Evolutionary conservation across 2,888 invertebrate genomes (phyloP), one percentile per base, ranked within the genome.

Genomic region (Lasioglossum leucozonium): DNA sequence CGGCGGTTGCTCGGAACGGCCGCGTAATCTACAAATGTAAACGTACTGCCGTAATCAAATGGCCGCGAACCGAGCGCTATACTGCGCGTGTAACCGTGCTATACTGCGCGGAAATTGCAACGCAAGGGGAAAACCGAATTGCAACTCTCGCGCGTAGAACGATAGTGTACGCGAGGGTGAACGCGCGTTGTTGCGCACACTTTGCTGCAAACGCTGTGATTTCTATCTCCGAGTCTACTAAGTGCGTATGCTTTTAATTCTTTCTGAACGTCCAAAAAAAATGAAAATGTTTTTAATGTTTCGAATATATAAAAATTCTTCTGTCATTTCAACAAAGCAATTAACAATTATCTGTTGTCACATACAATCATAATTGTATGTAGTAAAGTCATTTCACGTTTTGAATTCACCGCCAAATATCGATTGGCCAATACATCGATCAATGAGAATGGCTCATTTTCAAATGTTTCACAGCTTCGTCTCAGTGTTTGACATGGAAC

Each of bases 1-100:
- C 85, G 79, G 84, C 22, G 77, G 34, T n/a, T 67, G 40, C 30
- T 65, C 65, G 62, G 8, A 30, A 34, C 65, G 47, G 65, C 11
- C 26, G 44, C 67, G 26, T 67, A 37, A 67, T 40, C 34, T 67
- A 37, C 67, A 67, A 67, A 67, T 67, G 67, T 67, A 67, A 67
- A 67, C n/a, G 67, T 67, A 67, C 67, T 11, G 40, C 67, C 22
- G 67, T 40, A 67, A 40, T 67, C 67, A 65, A 65, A 65, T 18
- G 65, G 65, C 34, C 18, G 65, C 65, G 65, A 65, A 65, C 51
- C 65, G 65, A 30, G 34, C 30, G 18, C 65, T 30, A 65, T 30
- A 16, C 16, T 16, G 13, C 13, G 30, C 30, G 30, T 30, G 65
- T 34, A 65, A 65, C 65, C 65, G 65, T 65, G 18, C 34, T 65